These are phyloP conservation scores for Siderastrea radians DNA, from an alignment of 92 coral and sea anemone genomes.

Conservation along the genomic window DNA sequence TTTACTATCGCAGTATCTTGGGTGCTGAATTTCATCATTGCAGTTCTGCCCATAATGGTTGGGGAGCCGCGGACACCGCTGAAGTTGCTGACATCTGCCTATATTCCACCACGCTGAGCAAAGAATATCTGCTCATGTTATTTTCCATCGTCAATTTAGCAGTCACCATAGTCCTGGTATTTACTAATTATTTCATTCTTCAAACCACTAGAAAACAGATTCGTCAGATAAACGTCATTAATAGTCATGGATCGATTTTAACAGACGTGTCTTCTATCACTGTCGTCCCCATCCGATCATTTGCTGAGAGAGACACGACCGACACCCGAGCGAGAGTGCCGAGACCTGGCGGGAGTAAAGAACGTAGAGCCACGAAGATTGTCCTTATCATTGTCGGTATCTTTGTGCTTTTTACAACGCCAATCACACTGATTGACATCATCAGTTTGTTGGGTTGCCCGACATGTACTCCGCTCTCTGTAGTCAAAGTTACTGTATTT, in stretches of 20 bases:
- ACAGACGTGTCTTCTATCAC: conserved; percentile 48
- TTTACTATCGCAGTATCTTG: conserved; percentile 59
- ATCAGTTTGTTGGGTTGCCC: conserved; percentile 75
- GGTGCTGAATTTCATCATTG: conserved; percentile 69
- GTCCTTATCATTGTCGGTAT: conserved; percentile 87
- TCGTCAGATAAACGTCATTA: conserved; percentile 70
- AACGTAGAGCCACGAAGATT: conserved; percentile 82
- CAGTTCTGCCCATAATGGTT: conserved; percentile 80
- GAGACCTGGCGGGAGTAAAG: conserved; percentile 27
- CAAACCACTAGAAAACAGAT: conserved; percentile 87
- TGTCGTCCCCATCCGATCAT: conserved; percentile 16
- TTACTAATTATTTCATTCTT: conserved; percentile 85
- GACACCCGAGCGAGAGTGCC: conserved; percentile 6
- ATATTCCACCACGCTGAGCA: conserved; percentile 78
- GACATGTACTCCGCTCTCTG: conserved; percentile 66
- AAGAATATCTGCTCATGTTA: conserved; percentile 80
- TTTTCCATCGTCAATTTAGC: conserved; percentile 86
- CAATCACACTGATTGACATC: conserved; percentile 90
- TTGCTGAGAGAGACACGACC: conserved; percentile 19
- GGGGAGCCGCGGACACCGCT: conserved; percentile 76
- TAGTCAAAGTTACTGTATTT: conserved; percentile 82
- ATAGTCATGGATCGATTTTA: conserved; percentile 35
- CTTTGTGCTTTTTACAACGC: conserved; percentile 87
- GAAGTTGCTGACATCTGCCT: conserved; percentile 83
- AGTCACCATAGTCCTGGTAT: conserved; percentile 71